Evolutionary conservation across 2,888 invertebrate species (phyloP).

Genomic region (Diarsia rubi): DNA sequence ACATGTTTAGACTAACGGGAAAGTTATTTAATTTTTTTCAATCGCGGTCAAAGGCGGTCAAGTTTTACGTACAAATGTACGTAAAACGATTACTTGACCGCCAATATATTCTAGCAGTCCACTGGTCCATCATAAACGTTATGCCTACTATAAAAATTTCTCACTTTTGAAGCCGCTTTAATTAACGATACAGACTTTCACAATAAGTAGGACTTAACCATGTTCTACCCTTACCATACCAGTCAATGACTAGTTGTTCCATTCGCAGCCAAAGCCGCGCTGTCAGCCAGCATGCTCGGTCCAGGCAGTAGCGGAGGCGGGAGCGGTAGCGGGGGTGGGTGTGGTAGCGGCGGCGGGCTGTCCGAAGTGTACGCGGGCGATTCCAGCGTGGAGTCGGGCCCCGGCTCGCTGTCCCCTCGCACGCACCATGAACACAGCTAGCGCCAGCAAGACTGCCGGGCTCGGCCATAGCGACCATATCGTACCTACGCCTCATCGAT

Average conservation of each 20-base stretch:
- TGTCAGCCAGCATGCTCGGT: slow-evolving; percentile 57
- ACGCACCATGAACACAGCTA: slow-evolving; percentile 89
- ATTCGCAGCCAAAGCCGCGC: slow-evolving; percentile 50
- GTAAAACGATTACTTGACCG: not conserved
- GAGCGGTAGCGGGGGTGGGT: slow-evolving; percentile 79
- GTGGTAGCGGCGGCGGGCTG: slow-evolving; percentile 85
- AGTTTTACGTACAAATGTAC: not conserved
- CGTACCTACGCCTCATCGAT: slow-evolving; percentile 43
- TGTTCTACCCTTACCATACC: too few species aligned
- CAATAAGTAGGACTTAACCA: too few species aligned
- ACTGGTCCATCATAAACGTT: too few species aligned
- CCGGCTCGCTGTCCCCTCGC: slow-evolving; percentile 86
- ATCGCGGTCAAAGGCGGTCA: too few species aligned
- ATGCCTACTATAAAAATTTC: too few species aligned
- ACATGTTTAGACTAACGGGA: not conserved
- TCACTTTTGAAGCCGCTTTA: too few species aligned
- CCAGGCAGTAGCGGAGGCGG: slow-evolving; percentile 73
- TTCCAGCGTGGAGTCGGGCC: slow-evolving; percentile 88
- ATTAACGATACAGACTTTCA: too few species aligned
- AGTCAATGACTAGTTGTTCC: not conserved
- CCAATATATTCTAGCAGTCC: too few species aligned
- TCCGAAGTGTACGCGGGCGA: slow-evolving; percentile 89
- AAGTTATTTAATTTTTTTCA: not conserved
- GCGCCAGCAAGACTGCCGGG: slow-evolving; percentile 66
- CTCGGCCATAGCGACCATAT: slow-evolving; percentile 51